These are phyloP conservation scores for Pelusios castaneus DNA, from an alignment of 2,113 vertebrate genomes.

Conservation along the genomic window DNA sequence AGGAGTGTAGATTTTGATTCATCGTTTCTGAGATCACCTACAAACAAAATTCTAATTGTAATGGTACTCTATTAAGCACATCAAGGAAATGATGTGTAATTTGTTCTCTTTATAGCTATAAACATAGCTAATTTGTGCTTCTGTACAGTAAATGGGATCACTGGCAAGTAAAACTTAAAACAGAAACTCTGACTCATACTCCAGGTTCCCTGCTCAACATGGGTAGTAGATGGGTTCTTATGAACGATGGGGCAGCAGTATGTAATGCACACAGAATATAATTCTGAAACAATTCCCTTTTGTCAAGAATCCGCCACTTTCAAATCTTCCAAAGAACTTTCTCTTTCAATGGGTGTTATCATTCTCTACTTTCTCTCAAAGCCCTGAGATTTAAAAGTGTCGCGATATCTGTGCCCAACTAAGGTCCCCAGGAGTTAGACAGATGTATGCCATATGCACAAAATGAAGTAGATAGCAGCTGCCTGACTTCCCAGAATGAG, in stretches of 20 bases:
- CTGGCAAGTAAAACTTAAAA: not conserved
- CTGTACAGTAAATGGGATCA: not conserved
- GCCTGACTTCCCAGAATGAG: not conserved
- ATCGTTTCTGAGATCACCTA: conserved; percentile 12
- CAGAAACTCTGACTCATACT: not conserved
- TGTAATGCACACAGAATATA: not conserved
- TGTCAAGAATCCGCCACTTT: not conserved
- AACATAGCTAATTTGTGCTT: not conserved
- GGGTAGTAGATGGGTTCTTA: not conserved
- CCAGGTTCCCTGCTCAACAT: not conserved
- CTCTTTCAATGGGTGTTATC: not conserved
- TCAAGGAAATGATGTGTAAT: not conserved
- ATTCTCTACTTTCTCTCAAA: not conserved
- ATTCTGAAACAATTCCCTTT: not conserved
- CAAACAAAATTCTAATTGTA: not conserved
- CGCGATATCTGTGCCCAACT: not conserved
- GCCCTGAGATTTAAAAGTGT: not conserved
- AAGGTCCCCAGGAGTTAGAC: not conserved
- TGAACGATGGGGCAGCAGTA: not conserved
- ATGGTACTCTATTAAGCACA: not conserved
- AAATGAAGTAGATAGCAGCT: not conserved
- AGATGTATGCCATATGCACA: no score
- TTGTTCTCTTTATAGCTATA: not conserved
- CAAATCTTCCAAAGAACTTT: not conserved
- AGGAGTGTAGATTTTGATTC: conserved; percentile 9